Evolutionary conservation across 2,113 vertebrate species (phyloP), one percentile per base, ranked within the genome.

Genomic region (Lepus europaeus): DNA sequence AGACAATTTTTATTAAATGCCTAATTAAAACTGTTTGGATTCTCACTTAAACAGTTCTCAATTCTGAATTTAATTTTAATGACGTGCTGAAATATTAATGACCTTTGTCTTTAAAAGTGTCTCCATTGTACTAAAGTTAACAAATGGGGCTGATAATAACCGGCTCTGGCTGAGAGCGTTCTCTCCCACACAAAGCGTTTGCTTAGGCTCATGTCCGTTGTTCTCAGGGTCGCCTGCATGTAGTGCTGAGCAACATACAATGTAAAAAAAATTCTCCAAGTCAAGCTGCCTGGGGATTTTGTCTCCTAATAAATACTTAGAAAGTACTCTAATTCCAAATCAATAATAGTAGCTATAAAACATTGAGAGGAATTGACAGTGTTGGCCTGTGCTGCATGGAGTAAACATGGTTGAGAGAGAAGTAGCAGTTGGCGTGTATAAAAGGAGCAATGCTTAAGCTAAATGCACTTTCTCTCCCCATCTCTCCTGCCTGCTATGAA

Each of bases 1-100:
- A 95, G 73, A 95, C 36, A 87, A 81, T 78, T 93, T 96, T 96
- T 96, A 96, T 95, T 96, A 97, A 97, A 97, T 96, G 95, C 90
- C 93, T 96, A 97, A 96, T 97, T 97, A 97, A 96, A 96, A 95
- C 76, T 92, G 93, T 96, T 95, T 96, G 68, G 78, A 78, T 90
- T 95, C 93, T 94, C 95, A 87, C 96, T 96, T 97, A 93, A 97
- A 96, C 76, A 92, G 92, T 97, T 90, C 90, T 97, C 70, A 69
- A 74, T 95, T 95, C 88, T 93, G 95, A 97, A 97, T 97, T 96
- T 97, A 96, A 96, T 95, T 95, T 85, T 97, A 97, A 97, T 96
- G 95, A 96, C 94, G 82, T 97, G 89, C 95, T 98, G 69, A 97
- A 97, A 97, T 96, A 96, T 97, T 97, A 97, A 97, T 95, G 95